Evolutionary conservation across 2,888 invertebrate genomes (phyloP).

Genomic region (Campoplex nolae): DNA sequence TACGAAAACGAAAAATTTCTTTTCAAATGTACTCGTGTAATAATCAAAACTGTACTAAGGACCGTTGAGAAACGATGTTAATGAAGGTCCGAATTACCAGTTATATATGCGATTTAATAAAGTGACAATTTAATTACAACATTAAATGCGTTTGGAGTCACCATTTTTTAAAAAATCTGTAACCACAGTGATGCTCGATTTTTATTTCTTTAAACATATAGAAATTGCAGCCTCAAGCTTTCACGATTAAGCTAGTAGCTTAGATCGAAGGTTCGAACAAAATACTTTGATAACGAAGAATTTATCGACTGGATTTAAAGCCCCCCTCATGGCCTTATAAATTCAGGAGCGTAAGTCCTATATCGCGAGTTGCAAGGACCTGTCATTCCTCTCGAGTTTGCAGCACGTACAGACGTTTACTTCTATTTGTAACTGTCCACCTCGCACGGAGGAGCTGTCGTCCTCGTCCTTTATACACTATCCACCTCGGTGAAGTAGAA

Average conservation of each 20-base stretch:
- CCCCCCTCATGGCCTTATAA: neutral
- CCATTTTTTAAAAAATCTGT: neutral
- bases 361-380: slow-evolving; percentile 26
- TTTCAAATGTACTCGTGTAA: neutral
- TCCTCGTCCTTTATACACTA: slow-evolving; percentile 28
- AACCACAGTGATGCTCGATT: neutral
- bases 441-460: slow-evolving; percentile 51
- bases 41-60: neutral
- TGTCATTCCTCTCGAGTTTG: slow-evolving; percentile 20
- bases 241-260: neutral
- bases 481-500: neutral
- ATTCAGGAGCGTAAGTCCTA: slow-evolving; percentile 8
- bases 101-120: neutral
- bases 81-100: neutral
- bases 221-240: neutral
- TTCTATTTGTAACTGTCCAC: slow-evolving; percentile 67
- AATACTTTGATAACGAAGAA: neutral
- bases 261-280: neutral
- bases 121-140: neutral
- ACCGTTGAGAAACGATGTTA: neutral
- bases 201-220: neutral
- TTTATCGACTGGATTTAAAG: neutral
- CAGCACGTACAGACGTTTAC: slow-evolving; percentile 55
- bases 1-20: no score
- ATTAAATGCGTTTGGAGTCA: neutral